phyloP scores from a whole-genome alignment of 2,888 invertebrate species.

The Podotricha telesiphe region DNA sequence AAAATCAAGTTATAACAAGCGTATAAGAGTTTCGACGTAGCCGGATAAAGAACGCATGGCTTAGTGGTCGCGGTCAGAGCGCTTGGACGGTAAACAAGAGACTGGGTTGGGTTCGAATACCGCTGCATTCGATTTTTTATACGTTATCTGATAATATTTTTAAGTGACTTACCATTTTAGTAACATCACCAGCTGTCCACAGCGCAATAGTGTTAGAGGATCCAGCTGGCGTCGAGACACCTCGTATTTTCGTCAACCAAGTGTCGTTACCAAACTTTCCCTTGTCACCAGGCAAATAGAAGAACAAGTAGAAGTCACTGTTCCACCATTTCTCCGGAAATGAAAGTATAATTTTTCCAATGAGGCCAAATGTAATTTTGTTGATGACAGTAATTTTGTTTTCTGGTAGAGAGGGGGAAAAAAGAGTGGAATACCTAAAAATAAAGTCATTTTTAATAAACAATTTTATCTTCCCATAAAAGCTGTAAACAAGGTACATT shows the following conservation, averaged over 20 bases:
- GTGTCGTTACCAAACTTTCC: not conserved
- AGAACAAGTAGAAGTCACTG: not conserved
- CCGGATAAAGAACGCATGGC: no score
- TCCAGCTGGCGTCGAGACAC: not conserved
- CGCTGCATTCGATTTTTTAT: no score
- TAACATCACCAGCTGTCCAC: constrained; percentile 10
- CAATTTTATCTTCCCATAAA: no score
- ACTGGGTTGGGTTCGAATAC: no score
- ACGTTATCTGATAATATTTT: no score
- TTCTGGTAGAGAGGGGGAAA: constrained; percentile 8
- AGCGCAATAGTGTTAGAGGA: constrained; percentile 7
- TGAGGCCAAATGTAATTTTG: constrained; percentile 4
- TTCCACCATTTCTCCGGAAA: constrained; percentile 4
- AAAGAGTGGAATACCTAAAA: constrained; percentile 15
- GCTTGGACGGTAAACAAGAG: no score
- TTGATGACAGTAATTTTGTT: constrained; percentile 16
- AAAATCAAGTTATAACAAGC: no score
- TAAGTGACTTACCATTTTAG: not conserved
- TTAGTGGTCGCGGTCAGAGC: no score
- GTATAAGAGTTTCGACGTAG: no score
- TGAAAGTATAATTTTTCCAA: constrained; percentile 11
- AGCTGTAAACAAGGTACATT: no score
- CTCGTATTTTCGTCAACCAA: constrained; percentile 10
- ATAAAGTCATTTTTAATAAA: no score
- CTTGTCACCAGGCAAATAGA: constrained; percentile 17